These are phyloP conservation scores for Chaetodon trifasciatus DNA, from an alignment of 2,797 vertebrate species.

Conservation along the genomic window DNA sequence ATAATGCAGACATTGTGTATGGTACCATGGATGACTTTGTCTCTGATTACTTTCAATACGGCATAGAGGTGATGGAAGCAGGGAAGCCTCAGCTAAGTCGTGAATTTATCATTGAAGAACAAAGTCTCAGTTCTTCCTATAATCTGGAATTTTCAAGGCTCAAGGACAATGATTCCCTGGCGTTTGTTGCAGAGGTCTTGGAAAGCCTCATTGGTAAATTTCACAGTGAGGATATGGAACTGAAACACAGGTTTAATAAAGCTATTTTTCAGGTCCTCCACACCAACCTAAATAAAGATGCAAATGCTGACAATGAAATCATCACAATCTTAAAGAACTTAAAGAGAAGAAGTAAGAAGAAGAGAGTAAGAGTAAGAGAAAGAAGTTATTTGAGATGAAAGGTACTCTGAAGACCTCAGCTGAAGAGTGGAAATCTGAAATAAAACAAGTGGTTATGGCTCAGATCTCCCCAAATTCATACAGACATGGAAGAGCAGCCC, in stretches of 20 bases:
- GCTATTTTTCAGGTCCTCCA: conserved; percentile 14
- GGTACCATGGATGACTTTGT: conserved; percentile 40
- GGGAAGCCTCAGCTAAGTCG: rapidly evolving
- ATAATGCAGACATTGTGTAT: conserved; percentile 39
- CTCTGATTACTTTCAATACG: not conserved
- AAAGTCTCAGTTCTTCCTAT: not conserved
- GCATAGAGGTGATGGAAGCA: conserved; percentile 15
- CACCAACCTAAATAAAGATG: not conserved
- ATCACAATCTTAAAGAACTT: conserved; percentile 9
- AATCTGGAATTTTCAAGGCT: conserved; percentile 8
- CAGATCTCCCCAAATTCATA: conserved; percentile 37
- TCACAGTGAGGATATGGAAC: not conserved
- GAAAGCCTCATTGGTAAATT: conserved; percentile 7
- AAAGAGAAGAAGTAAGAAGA: not conserved
- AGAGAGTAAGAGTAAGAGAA: conserved; percentile 21
- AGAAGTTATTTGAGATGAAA: conserved; percentile 64
- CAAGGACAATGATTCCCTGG: not conserved
- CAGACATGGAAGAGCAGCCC: conserved; percentile 34
- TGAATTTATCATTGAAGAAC: conserved; percentile 19
- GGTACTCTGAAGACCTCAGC: conserved; percentile 22
- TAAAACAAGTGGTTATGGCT: conserved; percentile 28
- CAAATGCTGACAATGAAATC: not conserved
- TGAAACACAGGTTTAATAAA: not conserved
- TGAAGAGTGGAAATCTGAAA: conserved; percentile 56
- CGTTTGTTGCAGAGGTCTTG: conserved; percentile 7